Evolutionary conservation across 2,888 invertebrate genomes (phyloP).

Genomic region (Drosophila ustulata): DNA sequence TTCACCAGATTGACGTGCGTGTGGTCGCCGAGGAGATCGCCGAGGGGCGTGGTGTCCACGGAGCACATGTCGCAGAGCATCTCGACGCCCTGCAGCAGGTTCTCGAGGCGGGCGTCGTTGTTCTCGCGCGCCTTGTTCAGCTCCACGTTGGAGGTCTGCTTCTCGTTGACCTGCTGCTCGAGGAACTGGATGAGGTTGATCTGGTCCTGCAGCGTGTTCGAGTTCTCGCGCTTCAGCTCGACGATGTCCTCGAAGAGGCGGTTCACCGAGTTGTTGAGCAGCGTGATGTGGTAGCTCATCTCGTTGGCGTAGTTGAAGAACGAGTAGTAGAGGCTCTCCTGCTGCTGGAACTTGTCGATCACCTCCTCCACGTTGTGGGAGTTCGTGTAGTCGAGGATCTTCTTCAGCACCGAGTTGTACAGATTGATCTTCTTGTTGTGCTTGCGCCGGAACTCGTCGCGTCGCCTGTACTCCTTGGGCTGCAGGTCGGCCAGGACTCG

Average conservation of each 20-base stretch:
- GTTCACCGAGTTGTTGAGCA: constrained; percentile 80
- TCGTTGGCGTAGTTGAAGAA: constrained; percentile 84
- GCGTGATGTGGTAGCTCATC: constrained; percentile 83
- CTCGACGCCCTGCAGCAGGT: constrained; percentile 75
- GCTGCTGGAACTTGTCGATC: constrained; percentile 83
- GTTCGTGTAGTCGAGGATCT: constrained; percentile 80
- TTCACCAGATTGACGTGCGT: constrained; percentile 87
- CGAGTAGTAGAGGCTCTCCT: constrained; percentile 84
- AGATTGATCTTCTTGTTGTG: constrained; percentile 81
- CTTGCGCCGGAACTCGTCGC: constrained; percentile 77
- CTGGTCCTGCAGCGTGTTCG: constrained; percentile 70
- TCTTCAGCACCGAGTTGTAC: constrained; percentile 81
- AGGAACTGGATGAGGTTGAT: constrained; percentile 69
- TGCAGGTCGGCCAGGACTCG: constrained; percentile 80
- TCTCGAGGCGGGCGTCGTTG: constrained; percentile 72
- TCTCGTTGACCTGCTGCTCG: constrained; percentile 64
- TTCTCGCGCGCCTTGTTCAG: constrained; percentile 54
- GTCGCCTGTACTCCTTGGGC: constrained; percentile 82
- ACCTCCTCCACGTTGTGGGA: constrained; percentile 76
- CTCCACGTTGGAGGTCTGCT: constrained; percentile 65
- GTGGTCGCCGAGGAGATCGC: constrained; percentile 87
- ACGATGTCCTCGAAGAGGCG: constrained; percentile 81
- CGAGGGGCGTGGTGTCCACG: constrained; percentile 86
- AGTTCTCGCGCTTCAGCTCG: constrained; percentile 68
- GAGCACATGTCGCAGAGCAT: constrained; percentile 84